phyloP scores from a whole-genome alignment of 2,797 vertebrate species.

The Crocidura indochinensis region DNA sequence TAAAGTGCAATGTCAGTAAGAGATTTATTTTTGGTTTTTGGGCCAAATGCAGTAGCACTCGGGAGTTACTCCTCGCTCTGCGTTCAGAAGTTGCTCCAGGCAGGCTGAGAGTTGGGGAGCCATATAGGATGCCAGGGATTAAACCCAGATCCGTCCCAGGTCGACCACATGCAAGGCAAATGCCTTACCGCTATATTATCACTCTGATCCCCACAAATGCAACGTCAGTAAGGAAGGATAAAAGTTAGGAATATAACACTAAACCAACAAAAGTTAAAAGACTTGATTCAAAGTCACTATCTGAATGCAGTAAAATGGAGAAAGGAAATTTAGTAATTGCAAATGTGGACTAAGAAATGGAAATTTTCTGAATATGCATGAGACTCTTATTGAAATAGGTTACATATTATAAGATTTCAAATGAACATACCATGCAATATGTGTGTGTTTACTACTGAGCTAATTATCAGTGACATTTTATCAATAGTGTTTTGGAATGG shows the following conservation, averaged over 20 bases:
- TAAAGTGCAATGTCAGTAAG: background rate
- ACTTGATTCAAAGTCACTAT: background rate
- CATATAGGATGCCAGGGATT: too few relatives aligned
- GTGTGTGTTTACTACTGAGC: background rate
- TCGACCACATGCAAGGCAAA: too few relatives aligned
- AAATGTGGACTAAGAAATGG: background rate
- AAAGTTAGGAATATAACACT: background rate
- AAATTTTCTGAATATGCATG: background rate
- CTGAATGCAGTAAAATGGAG: background rate
- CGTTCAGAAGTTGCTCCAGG: too few relatives aligned
- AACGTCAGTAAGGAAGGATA: background rate
- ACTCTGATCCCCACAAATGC: too few relatives aligned
- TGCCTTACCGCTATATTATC: too few relatives aligned
- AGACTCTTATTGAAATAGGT: background rate
- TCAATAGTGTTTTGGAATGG: background rate
- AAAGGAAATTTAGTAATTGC: slow-evolving; percentile 5
- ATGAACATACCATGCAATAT: background rate
- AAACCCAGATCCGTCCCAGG: too few relatives aligned
- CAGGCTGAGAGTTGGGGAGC: too few relatives aligned
- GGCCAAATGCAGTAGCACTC: too few relatives aligned
- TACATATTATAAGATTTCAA: background rate
- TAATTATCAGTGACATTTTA: background rate
- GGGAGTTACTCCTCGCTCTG: too few relatives aligned
- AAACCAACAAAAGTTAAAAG: background rate
- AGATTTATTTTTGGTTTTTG: too few relatives aligned